Evolutionary conservation across 2,113 vertebrate species (phyloP), one percentile per base, ranked within the genome.

Genomic region (Microcebus lehilahytsara): DNA sequence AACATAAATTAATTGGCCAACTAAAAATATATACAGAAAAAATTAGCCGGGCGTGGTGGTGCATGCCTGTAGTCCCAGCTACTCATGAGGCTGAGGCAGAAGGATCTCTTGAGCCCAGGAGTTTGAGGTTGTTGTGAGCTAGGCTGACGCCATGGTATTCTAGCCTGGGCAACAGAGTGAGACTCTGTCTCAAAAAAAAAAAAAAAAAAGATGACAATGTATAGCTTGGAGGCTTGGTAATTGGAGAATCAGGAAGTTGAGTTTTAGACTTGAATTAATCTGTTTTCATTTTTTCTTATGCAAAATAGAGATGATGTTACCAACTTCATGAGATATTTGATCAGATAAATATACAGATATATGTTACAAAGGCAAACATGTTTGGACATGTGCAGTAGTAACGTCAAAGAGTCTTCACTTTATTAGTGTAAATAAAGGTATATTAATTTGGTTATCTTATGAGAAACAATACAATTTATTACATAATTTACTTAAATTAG

Each of bases 251-350:
- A 40, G 69, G 17, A 66, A 79, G 53, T 42, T 85, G 30, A 78
- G 67, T 80, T 96, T 96, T 77, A 90, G n/a, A 40, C 25, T 89
- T 84, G 40, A 91, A 53, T 80, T 86, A 25, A 51, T 42, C 9
- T 71, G 4, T 79, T 53, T 81, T 66, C 2, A 34, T 74, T 94
- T 88, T 80, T 77, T 78, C 13, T 49, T 62, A 51, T 56, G 32
- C 30, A 93, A 27, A 91, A 56, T 77, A n/a, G 72, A 75, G 72
- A 51, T 60, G 37, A 86, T 92, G 12, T 91, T 90, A 19, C 53
- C 40, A 77, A 60, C 53, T 14, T 69, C 37, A 75, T 81, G 32
- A 25, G 9, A 19, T 93, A 81, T 81, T 93, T 69, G 37, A 62
- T 56, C 60, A 93, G 53, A 49, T 80, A 7, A 20, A n/a, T 80